Evolutionary conservation across 1,140 invertebrate species (phyloP).

Genomic region (Aphidius gifuensis): DNA sequence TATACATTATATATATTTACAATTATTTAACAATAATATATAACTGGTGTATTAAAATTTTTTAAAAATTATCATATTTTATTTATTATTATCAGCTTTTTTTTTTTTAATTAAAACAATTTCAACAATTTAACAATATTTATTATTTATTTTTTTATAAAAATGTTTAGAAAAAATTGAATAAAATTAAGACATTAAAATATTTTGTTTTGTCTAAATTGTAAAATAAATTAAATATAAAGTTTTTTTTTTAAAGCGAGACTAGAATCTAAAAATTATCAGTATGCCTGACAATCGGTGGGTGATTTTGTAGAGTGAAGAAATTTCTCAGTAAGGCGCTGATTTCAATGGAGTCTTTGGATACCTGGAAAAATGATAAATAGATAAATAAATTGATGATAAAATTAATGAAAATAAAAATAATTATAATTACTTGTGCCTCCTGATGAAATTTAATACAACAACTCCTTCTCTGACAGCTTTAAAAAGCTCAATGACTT

Average conservation of each 20-base stretch:
- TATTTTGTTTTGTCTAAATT: conserved; percentile 2
- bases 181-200: conserved; percentile 22
- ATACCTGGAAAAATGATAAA: conserved; percentile 38
- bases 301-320: conserved; percentile 20
- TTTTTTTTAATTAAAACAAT: too few species aligned
- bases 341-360: conserved; percentile 45
- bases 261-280: conserved; percentile 47
- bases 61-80: conserved; percentile 26
- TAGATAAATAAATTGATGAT: neutral
- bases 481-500: conserved; percentile 77
- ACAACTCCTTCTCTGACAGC: conserved; percentile 71
- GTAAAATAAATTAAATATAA: conserved; percentile 45
- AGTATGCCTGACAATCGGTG: conserved; percentile 40
- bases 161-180: neutral
- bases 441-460: conserved; percentile 64
- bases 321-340: conserved; percentile 41
- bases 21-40: conserved; percentile 30
- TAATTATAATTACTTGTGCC: conserved; percentile 47
- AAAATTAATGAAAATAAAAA: conserved; percentile 1
- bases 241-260: conserved; percentile 38
- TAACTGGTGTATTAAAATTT: conserved; percentile 29
- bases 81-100: neutral
- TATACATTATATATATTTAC: conserved; percentile 14
- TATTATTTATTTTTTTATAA: neutral
- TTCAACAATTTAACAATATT: conserved; percentile 12